phyloP scores from a whole-genome alignment of 1,140 invertebrate species.

The Drosophila santomea region DNA sequence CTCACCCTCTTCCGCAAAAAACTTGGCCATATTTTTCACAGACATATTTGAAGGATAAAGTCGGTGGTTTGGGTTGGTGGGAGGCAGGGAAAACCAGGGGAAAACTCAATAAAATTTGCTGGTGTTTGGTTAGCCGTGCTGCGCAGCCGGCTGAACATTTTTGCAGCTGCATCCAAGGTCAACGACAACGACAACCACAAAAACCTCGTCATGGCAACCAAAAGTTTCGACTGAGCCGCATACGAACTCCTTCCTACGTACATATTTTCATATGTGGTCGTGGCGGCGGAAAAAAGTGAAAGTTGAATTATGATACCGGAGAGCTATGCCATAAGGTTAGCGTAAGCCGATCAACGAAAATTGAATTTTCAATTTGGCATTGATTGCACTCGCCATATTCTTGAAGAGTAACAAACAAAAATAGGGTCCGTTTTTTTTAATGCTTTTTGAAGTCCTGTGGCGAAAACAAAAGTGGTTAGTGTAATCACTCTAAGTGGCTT shows the following conservation, averaged over 20 bases:
- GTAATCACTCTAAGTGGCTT: constrained; percentile 63
- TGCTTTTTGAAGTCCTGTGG: constrained; percentile 5
- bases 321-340: constrained; percentile 55
- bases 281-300: constrained; percentile 31
- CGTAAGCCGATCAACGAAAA: constrained; percentile 78
- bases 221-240: constrained; percentile 38
- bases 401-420: background rate
- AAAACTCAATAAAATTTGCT: constrained; percentile 42
- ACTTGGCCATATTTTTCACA: constrained; percentile 29
- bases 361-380: constrained; percentile 78
- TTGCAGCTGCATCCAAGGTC: constrained; percentile 30
- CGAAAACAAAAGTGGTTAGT: constrained; percentile 54
- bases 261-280: constrained; percentile 4
- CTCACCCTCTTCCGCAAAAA: background rate
- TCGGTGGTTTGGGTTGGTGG: no score
- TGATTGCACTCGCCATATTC: constrained; percentile 62
- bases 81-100: constrained; percentile 6
- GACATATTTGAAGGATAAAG: background rate
- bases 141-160: constrained; percentile 27
- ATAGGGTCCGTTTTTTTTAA: constrained; percentile 18
- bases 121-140: constrained; percentile 23
- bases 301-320: constrained; percentile 38
- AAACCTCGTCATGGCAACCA: constrained; percentile 42
- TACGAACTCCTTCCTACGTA: background rate
- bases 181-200: constrained; percentile 29